Base-by-base conservation (phyloP, 2,888 invertebrate species). In the Erebia aethiops region DNA sequence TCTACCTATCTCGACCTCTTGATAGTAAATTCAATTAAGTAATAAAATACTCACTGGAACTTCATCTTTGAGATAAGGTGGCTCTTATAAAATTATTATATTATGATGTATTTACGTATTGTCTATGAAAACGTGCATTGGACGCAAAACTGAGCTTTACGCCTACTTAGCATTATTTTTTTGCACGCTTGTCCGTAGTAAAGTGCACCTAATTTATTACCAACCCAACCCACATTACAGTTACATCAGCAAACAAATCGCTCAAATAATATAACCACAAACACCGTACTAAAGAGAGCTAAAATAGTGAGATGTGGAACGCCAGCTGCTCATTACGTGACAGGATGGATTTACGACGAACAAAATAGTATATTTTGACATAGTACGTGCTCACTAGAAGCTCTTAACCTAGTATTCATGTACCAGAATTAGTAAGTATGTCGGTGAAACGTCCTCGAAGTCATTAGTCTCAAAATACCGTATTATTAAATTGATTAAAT, bases 261-360 rank as follows among this genome's bases (percentile, higher is more conserved):
- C 43, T 16, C 41, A 16, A 1, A 60, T 51, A 51, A 7, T n/a
- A 51, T 7, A 51, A n/a, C 8, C n/a, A 41, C n/a, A 9, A 41
- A 41, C 14, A 26, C 0, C 14, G 43, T 7, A n/a, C 9, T 21
- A 18, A 26, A 63, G 21, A 9, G 18, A 14, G 69, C 73, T 43
- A 71, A 73, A 73, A 73, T 73, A 73, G 73, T 71, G 51, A 51
- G 73, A 73, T 13, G 43, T 60, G 67, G 63, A 49, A 60, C 64
- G 60, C 67, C 73, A 74, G 69, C 71, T 71, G 73, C 54, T 18
- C 58, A 60, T 71, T 71, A 71, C 71, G 64, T 52, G 69, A 51
- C 63, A 11, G 51, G 51, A 26, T 5, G 51, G 51, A 63, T 63
- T 63, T 63, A 63, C 26, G 63, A 63, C 63, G 13, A 14, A 51